Percentiles rank a stretch among this genome's conserved stretches.
phyloP scores from a whole-genome alignment of 2,113 vertebrate genomes.

The Nibea coibor region DNA sequence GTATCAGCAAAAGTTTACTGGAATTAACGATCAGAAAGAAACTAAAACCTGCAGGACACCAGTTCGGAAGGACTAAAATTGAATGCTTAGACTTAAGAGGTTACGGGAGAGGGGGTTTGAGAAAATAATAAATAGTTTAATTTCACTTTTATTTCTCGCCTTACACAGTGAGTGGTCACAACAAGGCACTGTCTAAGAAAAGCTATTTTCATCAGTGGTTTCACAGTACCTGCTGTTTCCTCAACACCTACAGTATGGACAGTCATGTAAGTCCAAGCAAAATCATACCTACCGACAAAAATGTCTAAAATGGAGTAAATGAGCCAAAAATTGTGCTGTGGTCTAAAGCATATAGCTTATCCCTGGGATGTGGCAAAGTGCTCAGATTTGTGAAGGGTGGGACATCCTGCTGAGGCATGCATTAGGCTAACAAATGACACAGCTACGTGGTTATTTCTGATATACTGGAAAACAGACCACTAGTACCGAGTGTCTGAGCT shows the following conservation, averaged over 20 bases:
- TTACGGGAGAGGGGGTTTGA: conserved; percentile 1
- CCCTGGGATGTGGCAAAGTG: neutral
- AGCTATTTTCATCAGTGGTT: conserved; percentile 24
- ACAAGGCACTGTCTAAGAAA: conserved; percentile 10
- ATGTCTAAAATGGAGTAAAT: neutral
- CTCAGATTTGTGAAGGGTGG: neutral
- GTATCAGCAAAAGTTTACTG: conserved; percentile 12
- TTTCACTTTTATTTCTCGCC: conserved; percentile 24
- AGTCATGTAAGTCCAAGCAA: conserved; percentile 9
- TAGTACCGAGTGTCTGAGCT: neutral
- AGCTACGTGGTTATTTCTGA: conserved; percentile 4
- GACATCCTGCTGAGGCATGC: neutral
- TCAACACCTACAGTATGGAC: conserved; percentile 23
- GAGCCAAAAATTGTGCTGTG: neutral
- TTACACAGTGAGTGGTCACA: conserved; percentile 20
- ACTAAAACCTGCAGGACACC: conserved; percentile 29
- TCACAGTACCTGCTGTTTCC: conserved; percentile 30
- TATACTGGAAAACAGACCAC: neutral
- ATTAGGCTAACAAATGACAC: neutral
- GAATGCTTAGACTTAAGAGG: conserved; percentile 14
- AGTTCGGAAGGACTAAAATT: conserved; percentile 15
- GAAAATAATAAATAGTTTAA: conserved; percentile 47
- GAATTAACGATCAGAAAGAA: neutral
- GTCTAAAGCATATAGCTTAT: conserved; percentile 5
- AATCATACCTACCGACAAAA: conserved; percentile 4